These are phyloP conservation scores for Rhabdornis inornatus DNA, from an alignment of 2,113 vertebrate genomes.

Conservation along the genomic window DNA sequence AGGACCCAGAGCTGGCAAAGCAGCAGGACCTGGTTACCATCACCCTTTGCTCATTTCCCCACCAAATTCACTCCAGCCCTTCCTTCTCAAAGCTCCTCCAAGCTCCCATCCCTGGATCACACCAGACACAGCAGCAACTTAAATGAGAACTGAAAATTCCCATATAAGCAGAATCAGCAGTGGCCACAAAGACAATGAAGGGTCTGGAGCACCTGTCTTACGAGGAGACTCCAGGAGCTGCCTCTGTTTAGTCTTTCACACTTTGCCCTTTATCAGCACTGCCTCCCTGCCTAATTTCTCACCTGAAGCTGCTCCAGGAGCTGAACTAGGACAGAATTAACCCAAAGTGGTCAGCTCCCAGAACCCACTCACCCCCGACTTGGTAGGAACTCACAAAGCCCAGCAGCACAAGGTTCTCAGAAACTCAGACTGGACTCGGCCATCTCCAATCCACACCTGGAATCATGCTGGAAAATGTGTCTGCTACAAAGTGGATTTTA, in stretches of 20 bases:
- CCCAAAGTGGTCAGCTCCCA: not conserved
- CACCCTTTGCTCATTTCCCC: not conserved
- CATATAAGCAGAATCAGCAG: accelerated
- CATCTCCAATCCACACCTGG: not conserved
- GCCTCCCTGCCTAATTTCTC: not conserved
- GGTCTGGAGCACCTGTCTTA: not conserved
- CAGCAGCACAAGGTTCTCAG: not conserved
- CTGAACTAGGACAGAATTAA: not conserved
- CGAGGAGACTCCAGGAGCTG: not conserved
- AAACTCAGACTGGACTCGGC: not conserved
- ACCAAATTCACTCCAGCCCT: not conserved
- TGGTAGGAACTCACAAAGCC: not conserved
- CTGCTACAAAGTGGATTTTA: not conserved
- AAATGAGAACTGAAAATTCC: not conserved
- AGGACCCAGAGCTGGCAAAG: not conserved
- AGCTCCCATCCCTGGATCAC: not conserved
- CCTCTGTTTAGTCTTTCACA: not conserved
- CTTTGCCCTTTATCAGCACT: not conserved
- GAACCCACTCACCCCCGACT: not conserved
- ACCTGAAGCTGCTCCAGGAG: not conserved
- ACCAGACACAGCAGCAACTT: not conserved
- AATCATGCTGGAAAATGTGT: not conserved
- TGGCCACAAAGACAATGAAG: not conserved
- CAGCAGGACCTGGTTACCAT: not conserved
- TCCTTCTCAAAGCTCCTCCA: not conserved